These are phyloP conservation scores for Octomys mimax DNA, from an alignment of 2,797 vertebrate genomes.

Conservation along the genomic window DNA sequence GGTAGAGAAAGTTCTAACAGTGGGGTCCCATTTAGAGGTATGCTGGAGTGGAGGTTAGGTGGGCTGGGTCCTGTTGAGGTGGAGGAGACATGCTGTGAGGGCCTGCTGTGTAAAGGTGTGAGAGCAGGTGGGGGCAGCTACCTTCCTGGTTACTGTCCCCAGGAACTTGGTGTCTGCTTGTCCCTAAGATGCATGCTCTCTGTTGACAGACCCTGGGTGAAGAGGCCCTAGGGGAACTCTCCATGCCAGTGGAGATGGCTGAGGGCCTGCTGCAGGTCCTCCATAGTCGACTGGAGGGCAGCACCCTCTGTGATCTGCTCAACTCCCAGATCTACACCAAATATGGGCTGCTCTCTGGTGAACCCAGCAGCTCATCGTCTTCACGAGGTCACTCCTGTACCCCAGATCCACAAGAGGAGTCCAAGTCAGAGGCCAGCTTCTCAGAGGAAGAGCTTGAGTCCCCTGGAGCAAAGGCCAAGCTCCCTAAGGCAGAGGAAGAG, in stretches of 20 bases:
- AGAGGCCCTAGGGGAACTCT: constrained; percentile 89
- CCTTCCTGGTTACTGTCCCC: background rate
- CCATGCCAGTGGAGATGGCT: constrained; percentile 88
- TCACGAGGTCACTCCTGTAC: constrained; percentile 59
- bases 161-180: background rate
- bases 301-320: constrained; percentile 91
- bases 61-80: background rate
- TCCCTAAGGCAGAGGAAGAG: constrained; percentile 56
- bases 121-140: background rate
- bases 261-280: constrained; percentile 92
- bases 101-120: background rate
- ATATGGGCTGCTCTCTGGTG: constrained; percentile 48
- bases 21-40: background rate
- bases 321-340: constrained; percentile 91
- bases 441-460: constrained; percentile 56
- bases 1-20: background rate
- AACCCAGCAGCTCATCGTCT: background rate
- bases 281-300: constrained; percentile 90
- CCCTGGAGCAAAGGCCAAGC: constrained; percentile 54
- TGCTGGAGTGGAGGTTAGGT: background rate
- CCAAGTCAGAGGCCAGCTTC: background rate
- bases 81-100: background rate
- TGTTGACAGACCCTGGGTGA: constrained; percentile 87
- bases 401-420: constrained; percentile 64
- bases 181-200: background rate